Base-by-base conservation (phyloP, 2,797 vertebrate species). In the Mormyrus proboscirostris region DNA sequence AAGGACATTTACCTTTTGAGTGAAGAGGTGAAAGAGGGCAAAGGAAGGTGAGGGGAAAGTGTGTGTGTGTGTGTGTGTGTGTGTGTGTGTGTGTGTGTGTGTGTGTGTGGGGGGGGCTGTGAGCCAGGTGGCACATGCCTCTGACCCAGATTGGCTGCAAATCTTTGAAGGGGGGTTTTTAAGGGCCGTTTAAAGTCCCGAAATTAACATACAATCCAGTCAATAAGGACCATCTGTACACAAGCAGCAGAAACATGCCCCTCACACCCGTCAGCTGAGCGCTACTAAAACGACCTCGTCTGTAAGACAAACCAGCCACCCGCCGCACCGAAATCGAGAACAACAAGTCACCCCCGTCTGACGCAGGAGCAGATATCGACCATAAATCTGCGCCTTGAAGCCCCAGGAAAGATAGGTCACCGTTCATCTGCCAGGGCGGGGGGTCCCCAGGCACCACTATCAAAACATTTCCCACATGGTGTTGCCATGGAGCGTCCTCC, bases 81-180 rank as follows among this genome's bases (percentile, higher is more conserved):
- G n/a, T n/a, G n/a, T n/a, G n/a, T n/a, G n/a, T n/a, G n/a, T n/a
- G n/a, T n/a, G n/a, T n/a, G n/a, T n/a, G n/a, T n/a, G n/a, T n/a
- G n/a, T n/a, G n/a, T n/a, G n/a, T n/a, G n/a, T n/a, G 51, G 1
- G 53, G 19, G 19, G 1, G 19, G 19, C 16, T 57, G 55, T n/a
- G 55, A n/a, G 19, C 16, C 55, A 57, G 55, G 55, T 57, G 19
- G 53, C 88, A 2, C n/a, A 44, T 29, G 12, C 19, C 82, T 51
- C n/a, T 85, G 88, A 85, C 88, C 55, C 88, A 88, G 73, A 83
- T 88, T n/a, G 50, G 73, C 88, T 49, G 59, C 8, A 29, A 47
- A 9, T 83, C 59, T 69, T 55, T 38, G 59, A 69, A 86, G 59
- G 59, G 47, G 69, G 16, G 25, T 19, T 49, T 88, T 79, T 16